These are phyloP conservation scores for Acrocyrtus sp. DNA, from an alignment of 2,888 invertebrate species.

Conservation along the genomic window DNA sequence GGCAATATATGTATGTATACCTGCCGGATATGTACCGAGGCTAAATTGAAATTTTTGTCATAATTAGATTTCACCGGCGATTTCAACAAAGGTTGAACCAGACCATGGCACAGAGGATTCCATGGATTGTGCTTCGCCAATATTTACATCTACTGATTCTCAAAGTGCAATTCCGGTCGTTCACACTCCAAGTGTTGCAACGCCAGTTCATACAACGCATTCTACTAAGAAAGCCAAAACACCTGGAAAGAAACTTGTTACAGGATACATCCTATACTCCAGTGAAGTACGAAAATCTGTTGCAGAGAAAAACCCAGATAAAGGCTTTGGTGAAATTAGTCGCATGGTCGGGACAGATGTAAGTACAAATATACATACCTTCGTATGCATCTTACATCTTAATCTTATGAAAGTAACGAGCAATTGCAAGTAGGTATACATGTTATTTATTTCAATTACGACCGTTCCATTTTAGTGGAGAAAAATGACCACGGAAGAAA, in stretches of 20 bases:
- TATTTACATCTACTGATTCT: slow-evolving; percentile 71
- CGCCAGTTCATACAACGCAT: slow-evolving; percentile 25
- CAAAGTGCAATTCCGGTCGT: slow-evolving; percentile 22
- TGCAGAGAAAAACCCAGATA: slow-evolving; percentile 92
- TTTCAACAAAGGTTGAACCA: slow-evolving; percentile 66
- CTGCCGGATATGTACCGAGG: too few species aligned
- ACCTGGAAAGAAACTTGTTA: slow-evolving; percentile 83
- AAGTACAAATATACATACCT: too few species aligned
- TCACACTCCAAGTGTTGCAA: slow-evolving; percentile 32
- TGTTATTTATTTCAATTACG: slow-evolving; percentile 7
- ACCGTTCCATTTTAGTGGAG: slow-evolving; percentile 81
- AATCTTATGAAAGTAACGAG: too few species aligned
- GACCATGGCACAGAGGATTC: slow-evolving; percentile 76
- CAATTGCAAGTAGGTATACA: slow-evolving; percentile 10
- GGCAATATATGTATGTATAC: too few species aligned
- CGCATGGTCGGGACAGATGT: slow-evolving; percentile 79
- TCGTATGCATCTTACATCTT: too few species aligned
- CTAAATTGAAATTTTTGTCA: too few species aligned
- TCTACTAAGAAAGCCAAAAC: slow-evolving; percentile 67
- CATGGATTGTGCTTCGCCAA: slow-evolving; percentile 80
- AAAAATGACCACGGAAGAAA: slow-evolving; percentile 85
- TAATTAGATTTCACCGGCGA: slow-evolving; percentile 56
- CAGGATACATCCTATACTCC: slow-evolving; percentile 98
- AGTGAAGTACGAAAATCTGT: slow-evolving; percentile 94
- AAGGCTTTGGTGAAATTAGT: slow-evolving; percentile 88